These are phyloP conservation scores for Micromys minutus DNA, from an alignment of 2,113 vertebrate genomes.

Conservation along the genomic window DNA sequence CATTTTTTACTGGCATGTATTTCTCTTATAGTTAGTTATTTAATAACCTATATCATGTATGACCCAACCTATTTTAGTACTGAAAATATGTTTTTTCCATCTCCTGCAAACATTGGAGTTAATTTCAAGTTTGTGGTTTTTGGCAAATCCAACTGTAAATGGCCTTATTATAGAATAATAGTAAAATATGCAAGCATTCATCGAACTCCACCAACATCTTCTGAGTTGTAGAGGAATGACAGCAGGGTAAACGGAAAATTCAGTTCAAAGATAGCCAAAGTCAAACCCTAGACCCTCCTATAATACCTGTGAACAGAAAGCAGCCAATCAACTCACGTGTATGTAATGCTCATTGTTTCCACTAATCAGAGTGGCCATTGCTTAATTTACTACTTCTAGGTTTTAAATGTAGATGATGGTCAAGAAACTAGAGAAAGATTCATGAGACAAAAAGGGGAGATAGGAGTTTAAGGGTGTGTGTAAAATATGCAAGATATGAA, in stretches of 20 bases:
- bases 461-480: accelerated
- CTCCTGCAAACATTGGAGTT: not conserved
- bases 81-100: not conserved
- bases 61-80: not conserved
- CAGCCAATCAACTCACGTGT: not conserved
- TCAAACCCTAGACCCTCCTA: not conserved
- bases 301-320: not conserved
- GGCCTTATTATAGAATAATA: not conserved
- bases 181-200: not conserved
- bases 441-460: not conserved
- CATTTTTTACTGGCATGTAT: not conserved
- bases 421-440: not conserved
- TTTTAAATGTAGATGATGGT: not conserved
- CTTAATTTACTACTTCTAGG: not conserved
- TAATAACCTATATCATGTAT: constrained; percentile 10
- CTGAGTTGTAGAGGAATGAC: not conserved
- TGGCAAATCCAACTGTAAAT: not conserved
- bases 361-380: not conserved
- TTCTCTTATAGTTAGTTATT: not conserved
- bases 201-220: not conserved
- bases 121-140: not conserved
- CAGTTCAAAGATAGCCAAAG: not conserved
- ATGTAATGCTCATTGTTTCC: not conserved
- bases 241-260: not conserved
- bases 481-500: not conserved